These are phyloP conservation scores for Drosophila parvula DNA, from an alignment of 1,140 invertebrate genomes.

Conservation along the genomic window DNA sequence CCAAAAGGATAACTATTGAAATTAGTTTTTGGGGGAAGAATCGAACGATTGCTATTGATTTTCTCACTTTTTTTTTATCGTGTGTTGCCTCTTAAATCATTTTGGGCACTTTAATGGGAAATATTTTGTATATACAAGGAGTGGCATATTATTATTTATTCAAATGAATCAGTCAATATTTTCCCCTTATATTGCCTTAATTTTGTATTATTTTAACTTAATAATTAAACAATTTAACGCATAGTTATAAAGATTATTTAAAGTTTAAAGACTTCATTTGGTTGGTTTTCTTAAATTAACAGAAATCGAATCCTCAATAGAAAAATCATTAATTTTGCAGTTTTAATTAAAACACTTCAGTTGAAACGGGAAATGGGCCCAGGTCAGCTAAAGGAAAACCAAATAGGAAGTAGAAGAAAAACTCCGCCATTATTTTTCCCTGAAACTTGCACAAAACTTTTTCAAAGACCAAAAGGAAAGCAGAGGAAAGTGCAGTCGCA, in stretches of 20 bases:
- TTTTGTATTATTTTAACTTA: too few species aligned
- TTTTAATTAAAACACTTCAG: conserved; percentile 77
- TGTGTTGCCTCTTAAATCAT: conserved; percentile 55
- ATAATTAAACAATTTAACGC: too few species aligned
- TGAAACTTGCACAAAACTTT: conserved; percentile 22
- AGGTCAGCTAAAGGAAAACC: conserved; percentile 17
- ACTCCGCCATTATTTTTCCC: conserved; percentile 19
- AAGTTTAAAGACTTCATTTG: neutral
- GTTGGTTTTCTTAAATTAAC: neutral
- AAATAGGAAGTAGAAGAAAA: conserved; percentile 10
- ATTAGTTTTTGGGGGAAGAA: conserved; percentile 65
- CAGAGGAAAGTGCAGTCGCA: conserved; percentile 37
- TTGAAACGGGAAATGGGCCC: conserved; percentile 33
- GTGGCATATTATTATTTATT: neutral
- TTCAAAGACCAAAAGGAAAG: conserved; percentile 19
- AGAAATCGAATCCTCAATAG: conserved; percentile 16
- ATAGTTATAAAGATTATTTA: neutral
- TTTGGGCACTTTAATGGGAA: conserved; percentile 68
- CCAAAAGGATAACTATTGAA: conserved; percentile 81
- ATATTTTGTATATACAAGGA: neutral
- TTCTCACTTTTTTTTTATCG: conserved; percentile 16
- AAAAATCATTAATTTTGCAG: conserved; percentile 71
- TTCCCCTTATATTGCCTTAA: too few species aligned
- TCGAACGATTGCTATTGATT: conserved; percentile 62
- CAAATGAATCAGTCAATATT: too few species aligned